A percentile compares a stretch with the other conserved stretches of the same genome.
phyloP scores from a whole-genome alignment of 2,888 invertebrate genomes.

The Cheilosia variabilis region DNA sequence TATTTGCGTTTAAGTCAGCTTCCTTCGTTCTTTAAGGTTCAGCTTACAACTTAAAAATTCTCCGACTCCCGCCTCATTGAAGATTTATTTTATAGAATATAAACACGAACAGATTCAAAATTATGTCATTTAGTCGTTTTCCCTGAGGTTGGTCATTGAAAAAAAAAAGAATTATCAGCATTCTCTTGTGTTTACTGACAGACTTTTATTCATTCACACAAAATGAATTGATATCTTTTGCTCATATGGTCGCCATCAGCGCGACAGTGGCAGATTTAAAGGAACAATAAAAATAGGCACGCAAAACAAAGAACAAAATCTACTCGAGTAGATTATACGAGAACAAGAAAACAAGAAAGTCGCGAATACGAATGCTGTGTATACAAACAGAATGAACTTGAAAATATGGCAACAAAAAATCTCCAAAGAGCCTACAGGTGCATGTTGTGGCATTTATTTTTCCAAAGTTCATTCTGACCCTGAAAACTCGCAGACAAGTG shows the following conservation, averaged over 20 bases:
- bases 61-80: neutral
- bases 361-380: neutral
- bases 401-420: slow-evolving; percentile 8
- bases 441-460: neutral
- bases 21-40: neutral
- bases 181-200: neutral
- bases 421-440: neutral
- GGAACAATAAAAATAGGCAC: neutral
- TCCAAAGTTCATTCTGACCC: neutral
- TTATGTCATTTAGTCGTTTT: slow-evolving; percentile 47
- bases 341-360: neutral
- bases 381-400: slow-evolving; percentile 24
- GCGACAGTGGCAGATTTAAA: neutral
- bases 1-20: neutral
- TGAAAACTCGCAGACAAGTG: neutral
- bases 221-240: neutral
- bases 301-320: neutral
- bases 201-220: neutral
- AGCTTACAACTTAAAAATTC: neutral
- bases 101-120: slow-evolving; percentile 12
- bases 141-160: slow-evolving; percentile 51
- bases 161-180: neutral
- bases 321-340: neutral
- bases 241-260: neutral
- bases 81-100: neutral